Evolutionary conservation across 1,140 invertebrate genomes (phyloP).

Genomic region (Triops cancriformis): DNA sequence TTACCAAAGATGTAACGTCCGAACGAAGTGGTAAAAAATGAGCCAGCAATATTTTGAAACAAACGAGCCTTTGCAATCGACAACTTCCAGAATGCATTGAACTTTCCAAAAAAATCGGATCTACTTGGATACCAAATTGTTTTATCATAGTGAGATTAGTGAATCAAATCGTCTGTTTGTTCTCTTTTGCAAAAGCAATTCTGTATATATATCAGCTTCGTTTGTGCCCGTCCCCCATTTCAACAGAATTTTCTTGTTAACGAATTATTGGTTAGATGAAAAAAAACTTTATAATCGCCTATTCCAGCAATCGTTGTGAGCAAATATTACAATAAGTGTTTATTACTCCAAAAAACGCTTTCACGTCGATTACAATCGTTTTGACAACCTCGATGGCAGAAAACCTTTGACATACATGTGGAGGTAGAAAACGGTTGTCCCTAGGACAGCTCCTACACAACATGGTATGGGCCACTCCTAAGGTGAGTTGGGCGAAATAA

Average conservation of each 20-base stretch:
- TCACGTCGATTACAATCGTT: no score
- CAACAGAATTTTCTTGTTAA: background rate
- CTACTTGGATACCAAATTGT: background rate
- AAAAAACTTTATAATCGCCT: background rate
- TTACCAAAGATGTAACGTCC: background rate
- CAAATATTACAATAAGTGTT: conserved; percentile 1
- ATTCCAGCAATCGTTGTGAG: background rate
- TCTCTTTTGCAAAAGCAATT: background rate
- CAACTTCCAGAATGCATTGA: background rate
- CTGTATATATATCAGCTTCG: conserved; percentile 6
- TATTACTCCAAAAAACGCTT: background rate
- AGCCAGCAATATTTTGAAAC: background rate
- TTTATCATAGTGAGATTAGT: no score
- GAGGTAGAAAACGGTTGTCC: conserved; percentile 33
- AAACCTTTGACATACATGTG: background rate
- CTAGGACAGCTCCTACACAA: conserved; percentile 56
- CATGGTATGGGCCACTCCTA: conserved; percentile 69
- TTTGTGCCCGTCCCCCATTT: background rate
- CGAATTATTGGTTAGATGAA: background rate
- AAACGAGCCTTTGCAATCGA: conserved; percentile 5
- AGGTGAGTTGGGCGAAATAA: background rate
- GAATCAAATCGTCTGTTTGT: background rate
- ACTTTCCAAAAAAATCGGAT: background rate
- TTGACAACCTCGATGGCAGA: no score
- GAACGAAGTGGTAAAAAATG: background rate